phyloP scores from a whole-genome alignment of 2,888 invertebrate species.

The Spodoptera littoralis region DNA sequence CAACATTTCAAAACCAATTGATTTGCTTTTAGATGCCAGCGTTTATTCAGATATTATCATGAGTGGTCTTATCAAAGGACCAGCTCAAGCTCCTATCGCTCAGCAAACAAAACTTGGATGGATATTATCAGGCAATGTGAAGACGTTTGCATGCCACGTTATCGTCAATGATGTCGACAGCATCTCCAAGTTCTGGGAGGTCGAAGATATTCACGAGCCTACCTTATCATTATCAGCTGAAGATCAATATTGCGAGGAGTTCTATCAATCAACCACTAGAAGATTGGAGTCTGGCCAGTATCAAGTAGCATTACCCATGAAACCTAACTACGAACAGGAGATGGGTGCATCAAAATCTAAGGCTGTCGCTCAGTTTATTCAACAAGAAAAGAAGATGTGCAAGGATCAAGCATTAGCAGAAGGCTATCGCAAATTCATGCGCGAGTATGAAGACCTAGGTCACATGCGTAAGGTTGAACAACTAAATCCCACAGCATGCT shows the following conservation, averaged over 20 bases:
- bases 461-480: constrained; percentile 8
- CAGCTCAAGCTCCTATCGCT: not conserved
- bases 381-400: constrained; percentile 14
- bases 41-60: constrained; percentile 5
- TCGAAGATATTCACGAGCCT: not conserved
- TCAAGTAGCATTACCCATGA: constrained; percentile 34
- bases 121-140: constrained; percentile 14
- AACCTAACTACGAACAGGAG: constrained; percentile 14
- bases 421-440: not conserved
- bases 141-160: constrained; percentile 9
- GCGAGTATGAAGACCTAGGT: not conserved
- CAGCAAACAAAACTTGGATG: constrained; percentile 15
- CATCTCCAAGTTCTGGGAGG: constrained; percentile 6
- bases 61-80: not conserved
- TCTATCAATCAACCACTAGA: no score
- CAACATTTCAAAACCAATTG: not conserved
- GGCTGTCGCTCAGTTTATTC: constrained; percentile 25
- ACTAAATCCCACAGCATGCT: not conserved
- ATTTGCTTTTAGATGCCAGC: constrained; percentile 9
- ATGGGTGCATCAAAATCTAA: constrained; percentile 23
- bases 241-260: no score
- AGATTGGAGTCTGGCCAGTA: no score
- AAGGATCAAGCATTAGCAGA: not conserved
- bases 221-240: no score
- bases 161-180: not conserved